Percentiles rank a stretch among this genome's conserved stretches.
Evolutionary conservation across 2,888 invertebrate species (phyloP).

Genomic region (Clunio marinus): DNA sequence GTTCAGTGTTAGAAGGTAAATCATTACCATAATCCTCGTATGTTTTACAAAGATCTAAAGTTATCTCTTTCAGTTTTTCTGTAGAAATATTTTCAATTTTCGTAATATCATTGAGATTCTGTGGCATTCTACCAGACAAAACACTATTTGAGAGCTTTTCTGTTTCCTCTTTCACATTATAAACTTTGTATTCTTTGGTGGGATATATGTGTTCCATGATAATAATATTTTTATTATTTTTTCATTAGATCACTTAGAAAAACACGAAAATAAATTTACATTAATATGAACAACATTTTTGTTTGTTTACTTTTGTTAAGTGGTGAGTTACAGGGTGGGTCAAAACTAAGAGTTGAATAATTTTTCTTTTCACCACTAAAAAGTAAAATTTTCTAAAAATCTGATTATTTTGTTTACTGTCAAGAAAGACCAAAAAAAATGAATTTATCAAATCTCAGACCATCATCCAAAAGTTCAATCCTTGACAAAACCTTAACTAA

Average conservation of each 20-base stretch:
- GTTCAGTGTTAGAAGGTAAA: neutral
- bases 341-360: no score
- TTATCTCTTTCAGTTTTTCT: neutral
- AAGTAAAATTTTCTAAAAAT: no score
- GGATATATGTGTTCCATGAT: conserved; percentile 34
- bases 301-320: no score
- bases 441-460: conserved; percentile 42
- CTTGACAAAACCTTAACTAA: conserved; percentile 87
- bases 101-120: conserved; percentile 5
- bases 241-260: no score
- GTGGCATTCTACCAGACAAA: neutral
- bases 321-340: no score
- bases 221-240: no score
- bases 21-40: conserved; percentile 22
- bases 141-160: neutral
- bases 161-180: conserved; percentile 8
- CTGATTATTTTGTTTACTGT: no score
- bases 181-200: conserved; percentile 21
- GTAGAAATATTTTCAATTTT: neutral
- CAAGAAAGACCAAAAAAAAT: no score
- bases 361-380: no score
- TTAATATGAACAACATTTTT: no score
- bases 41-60: neutral
- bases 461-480: conserved; percentile 59
- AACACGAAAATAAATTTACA: no score